A percentile compares a stretch with the other conserved stretches of the same genome.
Conservation (phyloP, 2,888 invertebrate species). For the Iphiclides podalirius region DNA sequence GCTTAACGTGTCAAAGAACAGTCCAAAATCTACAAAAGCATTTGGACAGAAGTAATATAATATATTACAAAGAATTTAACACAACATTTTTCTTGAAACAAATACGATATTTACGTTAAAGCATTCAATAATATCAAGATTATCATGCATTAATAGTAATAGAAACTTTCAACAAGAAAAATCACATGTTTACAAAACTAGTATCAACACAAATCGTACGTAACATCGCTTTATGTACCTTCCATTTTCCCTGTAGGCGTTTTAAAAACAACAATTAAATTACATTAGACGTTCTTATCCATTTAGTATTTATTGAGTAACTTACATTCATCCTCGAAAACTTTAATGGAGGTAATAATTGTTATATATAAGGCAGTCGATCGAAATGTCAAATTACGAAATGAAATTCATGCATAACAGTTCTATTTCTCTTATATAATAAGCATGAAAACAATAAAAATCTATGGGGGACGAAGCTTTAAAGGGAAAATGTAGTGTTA, state of each 20-base stretch:
- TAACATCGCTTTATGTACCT: slow-evolving; percentile 15
- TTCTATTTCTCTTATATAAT: slow-evolving; percentile 48
- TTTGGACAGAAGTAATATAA: slow-evolving; percentile 17
- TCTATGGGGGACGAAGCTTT: slow-evolving; percentile 64
- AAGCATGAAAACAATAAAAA: slow-evolving; percentile 63
- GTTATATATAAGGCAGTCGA: slow-evolving; percentile 8
- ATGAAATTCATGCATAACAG: slow-evolving; percentile 44
- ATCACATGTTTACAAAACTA: neutral
- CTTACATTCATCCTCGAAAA: slow-evolving; percentile 22
- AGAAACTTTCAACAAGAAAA: neutral
- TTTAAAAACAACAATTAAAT: slow-evolving; percentile 14
- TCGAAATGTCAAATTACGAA: slow-evolving; percentile 21
- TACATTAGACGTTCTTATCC: neutral
- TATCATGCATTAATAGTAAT: neutral
- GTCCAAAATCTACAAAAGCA: slow-evolving; percentile 20
- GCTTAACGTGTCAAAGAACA: too few species aligned
- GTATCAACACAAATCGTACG: slow-evolving; percentile 12
- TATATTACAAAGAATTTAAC: neutral
- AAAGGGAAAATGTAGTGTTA: slow-evolving; percentile 40
- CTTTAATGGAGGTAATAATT: slow-evolving; percentile 13
- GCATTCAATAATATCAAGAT: slow-evolving; percentile 2
- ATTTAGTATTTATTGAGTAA: slow-evolving; percentile 3
- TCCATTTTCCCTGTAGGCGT: slow-evolving; percentile 20
- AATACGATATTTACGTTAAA: neutral
- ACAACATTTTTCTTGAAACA: slow-evolving; percentile 9